These are phyloP conservation scores for Kryptolebias ocellatus DNA, from an alignment of 2,797 vertebrate species.

Conservation along the genomic window DNA sequence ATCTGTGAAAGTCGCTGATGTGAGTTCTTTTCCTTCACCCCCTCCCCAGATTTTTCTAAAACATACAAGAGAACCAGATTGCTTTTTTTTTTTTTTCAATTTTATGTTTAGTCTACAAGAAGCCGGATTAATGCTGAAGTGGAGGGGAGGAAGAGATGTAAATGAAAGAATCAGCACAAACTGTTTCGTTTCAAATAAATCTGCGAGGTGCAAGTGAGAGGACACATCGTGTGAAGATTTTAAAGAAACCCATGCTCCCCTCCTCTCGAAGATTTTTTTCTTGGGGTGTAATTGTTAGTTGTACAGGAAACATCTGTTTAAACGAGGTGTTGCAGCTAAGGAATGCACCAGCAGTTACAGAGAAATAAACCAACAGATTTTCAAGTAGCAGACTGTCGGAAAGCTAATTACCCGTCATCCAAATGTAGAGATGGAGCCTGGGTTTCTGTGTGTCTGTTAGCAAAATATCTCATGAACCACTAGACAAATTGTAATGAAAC, in stretches of 20 bases:
- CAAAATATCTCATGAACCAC: too few relatives aligned
- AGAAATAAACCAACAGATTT: constrained; percentile 57
- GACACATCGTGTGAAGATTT: constrained; percentile 65
- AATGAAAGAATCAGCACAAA: constrained; percentile 80
- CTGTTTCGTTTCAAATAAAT: constrained; percentile 77
- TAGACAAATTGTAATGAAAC: too few relatives aligned
- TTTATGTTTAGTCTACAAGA: constrained; percentile 87
- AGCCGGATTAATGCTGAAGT: constrained; percentile 79
- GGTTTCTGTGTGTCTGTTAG: too few relatives aligned
- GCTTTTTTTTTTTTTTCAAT: constrained; percentile 68
- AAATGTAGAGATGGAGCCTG: too few relatives aligned
- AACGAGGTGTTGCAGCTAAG: constrained; percentile 40
- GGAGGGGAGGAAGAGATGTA: constrained; percentile 47
- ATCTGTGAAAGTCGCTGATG: constrained; percentile 83
- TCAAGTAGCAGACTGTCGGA: constrained; percentile 30
- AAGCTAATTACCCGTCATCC: background rate
- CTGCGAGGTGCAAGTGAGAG: constrained; percentile 59
- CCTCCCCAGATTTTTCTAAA: constrained; percentile 72
- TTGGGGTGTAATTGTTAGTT: constrained; percentile 63
- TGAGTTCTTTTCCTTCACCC: constrained; percentile 60
- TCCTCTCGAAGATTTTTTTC: constrained; percentile 29
- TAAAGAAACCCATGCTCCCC: constrained; percentile 70
- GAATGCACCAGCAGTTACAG: constrained; percentile 56
- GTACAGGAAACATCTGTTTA: constrained; percentile 77
- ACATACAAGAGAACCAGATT: constrained; percentile 76